phyloP scores from a whole-genome alignment of 2,888 invertebrate genomes.

The Drosophila ochracea region DNA sequence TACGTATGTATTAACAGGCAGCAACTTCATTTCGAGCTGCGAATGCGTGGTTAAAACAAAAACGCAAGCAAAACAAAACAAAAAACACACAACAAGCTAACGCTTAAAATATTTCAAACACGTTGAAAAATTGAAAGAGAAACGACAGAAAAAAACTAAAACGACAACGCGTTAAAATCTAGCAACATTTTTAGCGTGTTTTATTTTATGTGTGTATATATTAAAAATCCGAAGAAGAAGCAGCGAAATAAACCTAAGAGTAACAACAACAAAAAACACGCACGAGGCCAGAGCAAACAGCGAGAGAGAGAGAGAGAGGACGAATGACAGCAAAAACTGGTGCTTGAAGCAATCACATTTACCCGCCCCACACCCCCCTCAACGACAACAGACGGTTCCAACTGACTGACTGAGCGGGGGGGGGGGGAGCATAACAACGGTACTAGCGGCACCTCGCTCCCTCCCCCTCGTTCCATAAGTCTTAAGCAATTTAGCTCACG shows the following conservation, averaged over 20 bases:
- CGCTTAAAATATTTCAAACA: conserved; percentile 71
- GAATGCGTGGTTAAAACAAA: conserved; percentile 64
- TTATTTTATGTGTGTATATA: conserved; percentile 50
- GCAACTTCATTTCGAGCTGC: conserved; percentile 60
- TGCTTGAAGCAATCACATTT: conserved; percentile 68
- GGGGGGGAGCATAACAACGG: neutral
- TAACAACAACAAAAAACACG: conserved; percentile 42
- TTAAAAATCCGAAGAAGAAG: conserved; percentile 10
- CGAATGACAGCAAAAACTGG: conserved; percentile 14
- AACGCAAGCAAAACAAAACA: conserved; percentile 47
- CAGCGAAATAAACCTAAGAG: conserved; percentile 19
- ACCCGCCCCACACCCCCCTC: conserved; percentile 18
- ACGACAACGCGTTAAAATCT: conserved; percentile 55
- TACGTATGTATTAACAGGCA: conserved; percentile 46
- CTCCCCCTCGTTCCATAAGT: conserved; percentile 13
- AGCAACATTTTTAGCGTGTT: conserved; percentile 56
- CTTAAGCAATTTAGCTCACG: conserved; percentile 68
- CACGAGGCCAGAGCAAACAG: conserved; percentile 43
- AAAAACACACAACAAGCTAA: conserved; percentile 39
- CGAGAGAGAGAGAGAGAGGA: neutral
- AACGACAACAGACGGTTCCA: conserved; percentile 30
- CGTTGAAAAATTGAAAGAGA: conserved; percentile 70
- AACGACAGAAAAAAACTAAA: conserved; percentile 30
- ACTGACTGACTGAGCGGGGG: conserved; percentile 33
- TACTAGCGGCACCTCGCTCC: neutral